phyloP scores from a whole-genome alignment of 2,113 vertebrate species.

The Anhinga anhinga region DNA sequence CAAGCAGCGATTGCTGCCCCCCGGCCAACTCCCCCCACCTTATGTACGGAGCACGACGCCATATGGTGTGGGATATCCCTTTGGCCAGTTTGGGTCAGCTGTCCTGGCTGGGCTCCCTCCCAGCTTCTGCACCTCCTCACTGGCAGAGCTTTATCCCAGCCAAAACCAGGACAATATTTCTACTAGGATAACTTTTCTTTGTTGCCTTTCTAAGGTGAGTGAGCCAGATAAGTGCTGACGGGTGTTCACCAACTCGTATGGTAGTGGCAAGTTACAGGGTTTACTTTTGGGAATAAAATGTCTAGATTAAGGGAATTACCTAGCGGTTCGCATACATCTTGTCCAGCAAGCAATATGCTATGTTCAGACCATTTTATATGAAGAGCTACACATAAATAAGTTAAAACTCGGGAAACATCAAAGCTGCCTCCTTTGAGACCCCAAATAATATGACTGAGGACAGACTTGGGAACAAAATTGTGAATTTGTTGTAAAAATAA shows the following conservation, averaged over 20 bases:
- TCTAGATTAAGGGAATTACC: not conserved
- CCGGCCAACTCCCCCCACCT: no score
- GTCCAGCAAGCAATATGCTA: not conserved
- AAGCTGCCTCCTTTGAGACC: not conserved
- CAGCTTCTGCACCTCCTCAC: no score
- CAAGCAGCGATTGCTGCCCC: no score
- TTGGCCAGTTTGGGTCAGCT: no score
- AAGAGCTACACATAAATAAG: not conserved
- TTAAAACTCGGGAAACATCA: not conserved
- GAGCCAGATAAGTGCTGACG: not conserved
- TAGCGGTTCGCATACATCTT: not conserved
- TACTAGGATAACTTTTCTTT: not conserved
- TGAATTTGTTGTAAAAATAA: not conserved
- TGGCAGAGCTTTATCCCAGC: no score
- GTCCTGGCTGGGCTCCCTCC: no score
- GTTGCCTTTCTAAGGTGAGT: not conserved
- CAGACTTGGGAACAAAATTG: not conserved
- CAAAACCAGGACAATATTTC: not conserved
- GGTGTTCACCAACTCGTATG: not conserved
- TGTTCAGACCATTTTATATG: not conserved
- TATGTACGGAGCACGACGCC: no score
- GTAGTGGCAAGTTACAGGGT: not conserved
- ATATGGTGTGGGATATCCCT: no score
- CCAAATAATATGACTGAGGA: not conserved
- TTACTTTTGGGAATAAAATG: not conserved